Conservation (phyloP, 2,888 invertebrate species). For the Xylota sylvarum region DNA sequence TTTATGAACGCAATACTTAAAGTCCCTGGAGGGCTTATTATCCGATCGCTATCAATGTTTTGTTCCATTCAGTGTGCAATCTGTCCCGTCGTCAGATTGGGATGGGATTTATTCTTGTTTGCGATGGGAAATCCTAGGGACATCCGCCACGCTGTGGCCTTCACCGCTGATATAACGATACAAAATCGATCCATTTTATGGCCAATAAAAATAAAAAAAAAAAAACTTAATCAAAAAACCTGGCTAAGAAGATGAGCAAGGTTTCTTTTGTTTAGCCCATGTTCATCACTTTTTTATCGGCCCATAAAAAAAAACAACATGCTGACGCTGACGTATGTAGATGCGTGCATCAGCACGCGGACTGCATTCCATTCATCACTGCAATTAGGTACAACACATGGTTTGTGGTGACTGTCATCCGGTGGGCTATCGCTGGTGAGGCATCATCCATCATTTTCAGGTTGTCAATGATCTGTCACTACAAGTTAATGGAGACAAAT, state of each 20-base stretch:
- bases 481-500: slow-evolving; percentile 65
- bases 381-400: slow-evolving; percentile 28
- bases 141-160: slow-evolving; percentile 51
- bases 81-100: slow-evolving; percentile 44
- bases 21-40: slow-evolving; percentile 39
- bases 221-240: slow-evolving; percentile 44
- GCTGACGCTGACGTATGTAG: neutral
- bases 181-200: slow-evolving; percentile 66
- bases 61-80: slow-evolving; percentile 31
- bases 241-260: neutral
- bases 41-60: slow-evolving; percentile 47
- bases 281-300: neutral
- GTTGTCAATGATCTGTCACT: slow-evolving; percentile 64
- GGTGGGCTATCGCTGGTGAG: slow-evolving; percentile 25
- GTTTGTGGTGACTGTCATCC: slow-evolving; percentile 8
- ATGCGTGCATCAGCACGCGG: slow-evolving; percentile 1
- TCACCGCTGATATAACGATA: slow-evolving; percentile 53
- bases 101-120: slow-evolving; percentile 1
- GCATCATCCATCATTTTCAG: slow-evolving; percentile 66
- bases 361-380: slow-evolving; percentile 35
- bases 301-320: slow-evolving; percentile 39
- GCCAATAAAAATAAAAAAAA: slow-evolving; percentile 52
- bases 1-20: slow-evolving; percentile 5
- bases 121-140: slow-evolving; percentile 5
- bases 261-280: slow-evolving; percentile 27